phyloP scores from a whole-genome alignment of 2,888 invertebrate species.

The Ametastegia equiseti region DNA sequence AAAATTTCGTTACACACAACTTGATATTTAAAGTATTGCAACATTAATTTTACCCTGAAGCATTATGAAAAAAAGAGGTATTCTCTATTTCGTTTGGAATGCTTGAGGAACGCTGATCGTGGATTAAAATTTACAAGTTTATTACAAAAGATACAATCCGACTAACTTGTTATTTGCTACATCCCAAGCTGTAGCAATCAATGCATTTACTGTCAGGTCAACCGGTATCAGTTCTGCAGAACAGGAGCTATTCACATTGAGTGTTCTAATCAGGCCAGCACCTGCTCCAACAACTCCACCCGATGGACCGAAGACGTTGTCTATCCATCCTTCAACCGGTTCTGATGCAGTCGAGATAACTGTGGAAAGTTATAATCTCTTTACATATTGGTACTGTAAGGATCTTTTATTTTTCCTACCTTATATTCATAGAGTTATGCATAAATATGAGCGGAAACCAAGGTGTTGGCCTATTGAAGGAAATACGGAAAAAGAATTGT shows the following conservation, averaged over 20 bases:
- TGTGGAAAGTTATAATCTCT: conserved; percentile 57
- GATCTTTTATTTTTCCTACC: no score
- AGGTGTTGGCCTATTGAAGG: no score
- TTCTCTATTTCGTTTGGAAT: neutral
- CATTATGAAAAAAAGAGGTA: neutral
- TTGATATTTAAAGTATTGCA: neutral
- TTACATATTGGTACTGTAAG: neutral
- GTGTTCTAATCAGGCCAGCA: conserved; percentile 79
- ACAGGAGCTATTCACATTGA: conserved; percentile 66
- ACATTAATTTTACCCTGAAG: neutral
- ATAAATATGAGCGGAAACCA: no score
- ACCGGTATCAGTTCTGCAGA: conserved; percentile 75
- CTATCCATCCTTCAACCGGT: conserved; percentile 82
- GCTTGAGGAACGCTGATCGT: neutral
- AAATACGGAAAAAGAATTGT: no score
- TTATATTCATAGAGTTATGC: no score
- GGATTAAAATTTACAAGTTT: no score
- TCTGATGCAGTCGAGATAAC: conserved; percentile 77
- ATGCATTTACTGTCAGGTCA: conserved; percentile 75
- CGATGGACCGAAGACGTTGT: conserved; percentile 82
- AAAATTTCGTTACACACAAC: neutral
- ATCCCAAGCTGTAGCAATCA: conserved; percentile 75
- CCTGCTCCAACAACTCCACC: conserved; percentile 77
- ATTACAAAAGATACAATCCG: neutral
- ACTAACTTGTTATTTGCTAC: conserved; percentile 74